phyloP scores from a whole-genome alignment of 1,140 invertebrate genomes.

The Philotrypesis tridentata region DNA sequence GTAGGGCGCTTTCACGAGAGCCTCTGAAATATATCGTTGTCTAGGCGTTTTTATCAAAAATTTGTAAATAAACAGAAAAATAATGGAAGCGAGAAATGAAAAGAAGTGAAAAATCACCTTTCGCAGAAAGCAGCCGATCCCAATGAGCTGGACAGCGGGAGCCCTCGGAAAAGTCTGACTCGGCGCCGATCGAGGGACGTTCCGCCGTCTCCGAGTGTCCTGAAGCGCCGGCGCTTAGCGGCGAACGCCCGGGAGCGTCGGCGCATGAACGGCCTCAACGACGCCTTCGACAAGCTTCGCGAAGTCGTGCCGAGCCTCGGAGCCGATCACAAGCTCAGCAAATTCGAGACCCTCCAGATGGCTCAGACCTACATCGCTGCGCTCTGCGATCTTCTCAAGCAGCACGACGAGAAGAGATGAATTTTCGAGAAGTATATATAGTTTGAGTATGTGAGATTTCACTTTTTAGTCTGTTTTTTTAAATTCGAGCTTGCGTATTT shows the following conservation, averaged over 20 bases:
- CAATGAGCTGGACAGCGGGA: conserved; percentile 57
- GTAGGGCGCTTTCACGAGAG: too few relatives aligned
- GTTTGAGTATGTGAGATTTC: not conserved
- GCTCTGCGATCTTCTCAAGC: conserved; percentile 74
- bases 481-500: not conserved
- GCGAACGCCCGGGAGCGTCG: conserved; percentile 87
- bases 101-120: too few relatives aligned
- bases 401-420: conserved; percentile 65
- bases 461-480: not conserved
- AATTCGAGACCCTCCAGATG: conserved; percentile 92
- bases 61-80: too few relatives aligned
- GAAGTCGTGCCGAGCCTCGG: conserved; percentile 87
- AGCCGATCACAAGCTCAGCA: conserved; percentile 87
- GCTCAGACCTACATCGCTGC: conserved; percentile 89
- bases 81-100: too few relatives aligned
- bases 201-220: conserved; percentile 76
- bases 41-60: too few relatives aligned
- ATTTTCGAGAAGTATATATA: too few relatives aligned
- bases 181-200: conserved; percentile 67
- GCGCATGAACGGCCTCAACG: conserved; percentile 88
- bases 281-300: conserved; percentile 86
- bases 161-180: conserved; percentile 64
- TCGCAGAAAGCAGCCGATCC: not conserved
- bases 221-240: conserved; percentile 80
- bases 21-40: too few relatives aligned